Evolutionary conservation across 2,113 vertebrate species (phyloP).

Genomic region (Prietella phreatophila): DNA sequence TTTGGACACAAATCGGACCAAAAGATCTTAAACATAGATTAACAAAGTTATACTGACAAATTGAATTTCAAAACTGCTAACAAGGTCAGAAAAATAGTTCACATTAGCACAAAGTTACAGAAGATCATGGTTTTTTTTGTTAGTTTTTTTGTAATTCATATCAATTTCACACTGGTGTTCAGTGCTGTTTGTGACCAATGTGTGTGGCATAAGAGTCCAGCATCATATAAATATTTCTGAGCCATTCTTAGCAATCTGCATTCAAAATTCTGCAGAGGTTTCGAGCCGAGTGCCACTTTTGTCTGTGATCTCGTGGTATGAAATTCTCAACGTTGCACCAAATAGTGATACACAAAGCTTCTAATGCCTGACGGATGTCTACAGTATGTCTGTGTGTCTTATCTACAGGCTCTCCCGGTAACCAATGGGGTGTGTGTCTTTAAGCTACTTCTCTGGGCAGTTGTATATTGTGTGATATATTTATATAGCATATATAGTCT

Average conservation of each 20-base stretch:
- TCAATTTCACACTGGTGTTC: slow-evolving; percentile 80
- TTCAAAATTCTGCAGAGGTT: slow-evolving; percentile 61
- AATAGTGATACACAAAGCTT: slow-evolving; percentile 56
- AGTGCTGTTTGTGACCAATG: slow-evolving; percentile 73
- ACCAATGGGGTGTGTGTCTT: slow-evolving; percentile 48
- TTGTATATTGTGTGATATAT: slow-evolving; percentile 69
- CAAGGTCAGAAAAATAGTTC: slow-evolving; percentile 84
- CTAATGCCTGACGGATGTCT: slow-evolving; percentile 52
- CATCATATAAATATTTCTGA: slow-evolving; percentile 50
- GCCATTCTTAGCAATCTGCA: slow-evolving; percentile 66
- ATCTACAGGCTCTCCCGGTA: slow-evolving; percentile 50
- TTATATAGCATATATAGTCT: slow-evolving; percentile 58
- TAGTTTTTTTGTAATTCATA: slow-evolving; percentile 67
- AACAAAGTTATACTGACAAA: slow-evolving; percentile 84
- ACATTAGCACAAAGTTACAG: slow-evolving; percentile 88
- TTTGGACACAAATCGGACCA: slow-evolving; percentile 84
- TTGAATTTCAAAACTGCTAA: slow-evolving; percentile 82
- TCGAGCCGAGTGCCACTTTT: slow-evolving; percentile 46
- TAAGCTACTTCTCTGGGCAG: slow-evolving; percentile 70
- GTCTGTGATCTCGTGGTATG: slow-evolving; percentile 41
- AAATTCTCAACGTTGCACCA: slow-evolving; percentile 58
- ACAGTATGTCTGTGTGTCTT: slow-evolving; percentile 53
- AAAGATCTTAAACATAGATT: slow-evolving; percentile 85
- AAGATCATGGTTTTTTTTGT: too few species aligned
- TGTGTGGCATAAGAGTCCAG: slow-evolving; percentile 64